Evolutionary conservation across 2,797 vertebrate genomes (phyloP), one percentile per base, ranked within the genome.

Genomic region (Margarornis squamiger): DNA sequence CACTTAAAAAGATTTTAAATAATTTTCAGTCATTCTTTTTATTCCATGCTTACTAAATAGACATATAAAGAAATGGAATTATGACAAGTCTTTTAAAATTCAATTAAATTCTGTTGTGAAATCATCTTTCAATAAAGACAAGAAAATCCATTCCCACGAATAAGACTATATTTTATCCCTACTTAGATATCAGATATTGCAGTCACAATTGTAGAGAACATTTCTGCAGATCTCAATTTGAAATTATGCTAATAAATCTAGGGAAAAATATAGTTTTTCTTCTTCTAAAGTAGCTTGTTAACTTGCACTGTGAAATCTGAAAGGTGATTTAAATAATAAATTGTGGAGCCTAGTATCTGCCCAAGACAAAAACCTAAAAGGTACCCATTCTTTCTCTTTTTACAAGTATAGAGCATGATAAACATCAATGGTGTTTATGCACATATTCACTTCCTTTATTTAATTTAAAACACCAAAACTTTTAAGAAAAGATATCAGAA

Each of bases 241-340:
- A 85, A 92, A 84, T n/a, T 43, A 21, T 0, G 0, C 39, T 93
- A 86, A 90, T 78, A 95, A 73, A 88, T 84, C 63, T 54, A 22
- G 66, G 7, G 59, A 78, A 94, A 83, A 95, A 76, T 45, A 59
- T 5, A 61, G 21, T 38, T 93, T 79, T 57, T 85, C 3, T 62
- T 92, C 48, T 46, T 63, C 36, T 66, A 55, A 73, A 88, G 58
- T 49, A 93, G 29, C 41, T 91, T 80, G 85, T 89, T 93, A 87
- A 32, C 54, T 85, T 71, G 5, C 46, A 45, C 30, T 71, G 26
- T 82, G 45, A 68, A 94, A 76, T 83, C 27, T 79, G 67, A 93
- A 76, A 82, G 76, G 32, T 38, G 63, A 62, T 87, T 97, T 95
- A 90, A 95, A 86, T 78, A 88, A 74, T 76, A 73, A 63, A 88